Evolutionary conservation across 2,888 invertebrate species (phyloP).

Genomic region (Nineta flava): DNA sequence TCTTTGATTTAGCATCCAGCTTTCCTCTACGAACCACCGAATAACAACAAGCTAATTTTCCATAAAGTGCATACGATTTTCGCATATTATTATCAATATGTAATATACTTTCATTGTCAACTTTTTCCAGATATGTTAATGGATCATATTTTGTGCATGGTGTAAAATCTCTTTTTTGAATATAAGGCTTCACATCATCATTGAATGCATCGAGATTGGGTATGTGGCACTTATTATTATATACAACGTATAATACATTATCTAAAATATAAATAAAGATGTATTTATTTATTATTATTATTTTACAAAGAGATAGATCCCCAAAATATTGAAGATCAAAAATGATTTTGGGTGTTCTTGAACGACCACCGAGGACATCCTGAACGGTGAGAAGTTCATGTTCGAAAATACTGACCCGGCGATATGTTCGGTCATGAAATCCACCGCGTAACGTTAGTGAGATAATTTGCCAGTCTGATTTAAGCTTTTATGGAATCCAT

Average conservation of each 20-base stretch:
- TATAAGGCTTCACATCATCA: slow-evolving; percentile 32
- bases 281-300: no score
- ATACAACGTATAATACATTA: slow-evolving; percentile 30
- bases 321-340: no score
- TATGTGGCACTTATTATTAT: slow-evolving; percentile 46
- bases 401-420: no score
- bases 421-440: no score
- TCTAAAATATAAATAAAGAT: background rate
- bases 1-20: slow-evolving; percentile 8
- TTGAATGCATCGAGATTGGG: slow-evolving; percentile 42
- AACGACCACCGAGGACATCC: no score
- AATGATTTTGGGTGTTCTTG: no score
- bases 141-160: slow-evolving; percentile 30
- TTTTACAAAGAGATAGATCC: no score
- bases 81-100: slow-evolving; percentile 20
- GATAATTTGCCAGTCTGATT: no score
- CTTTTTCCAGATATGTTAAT: slow-evolving; percentile 20
- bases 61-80: slow-evolving; percentile 18
- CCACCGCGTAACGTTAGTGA: no score
- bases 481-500: no score
- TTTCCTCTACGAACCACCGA: slow-evolving; percentile 19
- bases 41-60: slow-evolving; percentile 19
- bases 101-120: slow-evolving; percentile 20
- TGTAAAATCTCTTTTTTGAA: slow-evolving; percentile 34
- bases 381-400: no score